Evolutionary conservation across 2,888 invertebrate species (phyloP).

Genomic region (Drosophila subquinaria): DNA sequence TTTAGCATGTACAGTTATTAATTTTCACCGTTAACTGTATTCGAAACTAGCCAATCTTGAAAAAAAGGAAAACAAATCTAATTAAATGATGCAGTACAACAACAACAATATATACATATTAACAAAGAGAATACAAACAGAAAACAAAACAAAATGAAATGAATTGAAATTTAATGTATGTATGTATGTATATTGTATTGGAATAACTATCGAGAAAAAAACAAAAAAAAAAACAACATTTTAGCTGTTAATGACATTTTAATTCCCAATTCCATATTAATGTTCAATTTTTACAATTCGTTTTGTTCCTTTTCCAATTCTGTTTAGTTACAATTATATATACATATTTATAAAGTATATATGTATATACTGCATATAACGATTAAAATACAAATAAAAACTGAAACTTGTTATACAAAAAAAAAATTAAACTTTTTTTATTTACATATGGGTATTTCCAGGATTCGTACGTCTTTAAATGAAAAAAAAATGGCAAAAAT

Average conservation of each 20-base stretch:
- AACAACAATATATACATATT: slow-evolving; percentile 27
- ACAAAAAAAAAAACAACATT: slow-evolving; percentile 15
- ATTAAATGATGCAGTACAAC: slow-evolving; percentile 22
- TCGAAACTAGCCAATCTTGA: slow-evolving; percentile 43
- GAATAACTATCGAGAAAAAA: slow-evolving; percentile 42
- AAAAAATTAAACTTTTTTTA: too few relatives aligned
- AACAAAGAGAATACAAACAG: slow-evolving; percentile 23
- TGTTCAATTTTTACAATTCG: slow-evolving; percentile 12
- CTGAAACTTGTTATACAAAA: slow-evolving; percentile 76
- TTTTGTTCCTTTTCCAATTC: slow-evolving; percentile 42
- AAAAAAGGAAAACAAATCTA: slow-evolving; percentile 13
- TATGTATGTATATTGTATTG: slow-evolving; percentile 29
- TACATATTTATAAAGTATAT: slow-evolving; percentile 39
- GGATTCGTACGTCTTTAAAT: too few relatives aligned
- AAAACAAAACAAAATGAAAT: slow-evolving; percentile 32
- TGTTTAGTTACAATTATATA: slow-evolving; percentile 53
- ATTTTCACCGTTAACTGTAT: slow-evolving; percentile 32
- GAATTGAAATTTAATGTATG: slow-evolving; percentile 13
- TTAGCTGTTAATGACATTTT: slow-evolving; percentile 51
- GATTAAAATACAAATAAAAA: slow-evolving; percentile 72
- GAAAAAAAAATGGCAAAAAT: too few relatives aligned
- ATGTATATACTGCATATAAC: slow-evolving; percentile 51
- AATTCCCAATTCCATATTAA: slow-evolving; percentile 42
- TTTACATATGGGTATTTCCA: too few relatives aligned
- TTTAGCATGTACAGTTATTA: slow-evolving; percentile 35